Evolutionary conservation across 1,140 invertebrate genomes (phyloP).

Genomic region (Protaetia brevitarsis): DNA sequence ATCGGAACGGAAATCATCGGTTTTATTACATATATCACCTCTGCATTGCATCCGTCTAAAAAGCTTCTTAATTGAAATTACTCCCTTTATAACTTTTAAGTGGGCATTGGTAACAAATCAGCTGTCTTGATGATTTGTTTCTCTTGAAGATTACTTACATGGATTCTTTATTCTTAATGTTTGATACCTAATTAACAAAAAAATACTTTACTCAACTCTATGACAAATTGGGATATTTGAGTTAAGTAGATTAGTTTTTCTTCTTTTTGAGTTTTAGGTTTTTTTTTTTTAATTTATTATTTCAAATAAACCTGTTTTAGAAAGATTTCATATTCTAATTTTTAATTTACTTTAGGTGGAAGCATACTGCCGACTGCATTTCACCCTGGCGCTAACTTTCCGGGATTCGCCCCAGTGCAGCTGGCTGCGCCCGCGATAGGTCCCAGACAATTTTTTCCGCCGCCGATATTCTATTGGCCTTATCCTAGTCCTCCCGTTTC

Average conservation of each 20-base stretch:
- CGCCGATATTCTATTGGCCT: constrained; percentile 79
- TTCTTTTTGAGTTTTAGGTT: background rate
- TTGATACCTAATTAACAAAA: too few relatives aligned
- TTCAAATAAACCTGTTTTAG: background rate
- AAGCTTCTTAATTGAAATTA: too few relatives aligned
- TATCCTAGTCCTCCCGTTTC: constrained; percentile 91
- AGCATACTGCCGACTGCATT: constrained; percentile 56
- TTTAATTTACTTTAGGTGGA: constrained; percentile 49
- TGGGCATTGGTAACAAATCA: too few relatives aligned
- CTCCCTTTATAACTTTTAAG: too few relatives aligned
- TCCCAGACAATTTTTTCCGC: constrained; percentile 52
- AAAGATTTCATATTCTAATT: background rate
- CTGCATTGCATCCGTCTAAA: too few relatives aligned
- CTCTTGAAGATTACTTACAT: too few relatives aligned
- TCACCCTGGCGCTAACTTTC: constrained; percentile 50
- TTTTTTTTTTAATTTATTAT: background rate
- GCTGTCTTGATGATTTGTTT: too few relatives aligned
- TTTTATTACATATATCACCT: background rate
- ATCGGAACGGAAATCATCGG: background rate
- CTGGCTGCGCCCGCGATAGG: constrained; percentile 48
- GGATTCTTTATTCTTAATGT: too few relatives aligned
- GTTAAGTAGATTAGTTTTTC: background rate
- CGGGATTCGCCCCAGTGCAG: constrained; percentile 47
- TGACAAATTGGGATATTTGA: background rate
- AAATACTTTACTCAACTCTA: constrained; percentile 6